A percentile compares a stretch with the other conserved stretches of the same genome.
Evolutionary conservation across 1,140 invertebrate species (phyloP).

Genomic region (Sarcophaga bullata): DNA sequence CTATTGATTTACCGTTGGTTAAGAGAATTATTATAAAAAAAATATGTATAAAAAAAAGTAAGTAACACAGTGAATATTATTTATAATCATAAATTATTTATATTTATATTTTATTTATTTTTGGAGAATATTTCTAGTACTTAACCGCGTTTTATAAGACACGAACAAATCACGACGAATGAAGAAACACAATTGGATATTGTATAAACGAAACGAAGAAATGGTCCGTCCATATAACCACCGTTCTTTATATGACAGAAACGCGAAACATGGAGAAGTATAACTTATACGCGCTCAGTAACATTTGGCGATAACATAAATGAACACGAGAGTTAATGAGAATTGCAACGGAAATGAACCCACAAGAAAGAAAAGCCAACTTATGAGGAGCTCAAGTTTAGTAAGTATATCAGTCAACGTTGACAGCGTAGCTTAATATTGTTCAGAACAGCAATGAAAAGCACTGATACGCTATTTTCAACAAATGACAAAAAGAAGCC

Average conservation of each 20-base stretch:
- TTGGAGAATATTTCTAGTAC: not conserved
- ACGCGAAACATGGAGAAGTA: not conserved
- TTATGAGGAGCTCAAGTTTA: not conserved
- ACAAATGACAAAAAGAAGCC: too few relatives aligned
- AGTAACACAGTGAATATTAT: too few relatives aligned
- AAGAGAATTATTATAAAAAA: not conserved
- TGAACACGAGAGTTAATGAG: slow-evolving; percentile 6
- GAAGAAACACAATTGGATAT: slow-evolving; percentile 40
- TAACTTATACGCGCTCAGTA: not conserved
- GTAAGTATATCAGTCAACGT: too few relatives aligned
- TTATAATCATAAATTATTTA: too few relatives aligned
- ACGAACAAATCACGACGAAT: slow-evolving; percentile 39
- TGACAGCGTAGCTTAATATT: too few relatives aligned
- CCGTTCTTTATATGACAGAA: not conserved
- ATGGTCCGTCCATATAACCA: slow-evolving; percentile 20
- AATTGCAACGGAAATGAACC: slow-evolving; percentile 38
- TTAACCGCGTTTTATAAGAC: slow-evolving; percentile 17
- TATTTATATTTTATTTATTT: too few relatives aligned
- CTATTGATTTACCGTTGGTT: not conserved
- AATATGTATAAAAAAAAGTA: too few relatives aligned
- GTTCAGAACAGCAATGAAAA: too few relatives aligned
- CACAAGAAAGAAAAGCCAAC: not conserved
- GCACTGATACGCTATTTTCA: too few relatives aligned
- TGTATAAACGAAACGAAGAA: slow-evolving; percentile 28
- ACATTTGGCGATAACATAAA: not conserved